Percentiles rank a stretch among this genome's conserved stretches.
Conservation (phyloP, 2,113 vertebrate species). For the Tragelaphus scriptus region DNA sequence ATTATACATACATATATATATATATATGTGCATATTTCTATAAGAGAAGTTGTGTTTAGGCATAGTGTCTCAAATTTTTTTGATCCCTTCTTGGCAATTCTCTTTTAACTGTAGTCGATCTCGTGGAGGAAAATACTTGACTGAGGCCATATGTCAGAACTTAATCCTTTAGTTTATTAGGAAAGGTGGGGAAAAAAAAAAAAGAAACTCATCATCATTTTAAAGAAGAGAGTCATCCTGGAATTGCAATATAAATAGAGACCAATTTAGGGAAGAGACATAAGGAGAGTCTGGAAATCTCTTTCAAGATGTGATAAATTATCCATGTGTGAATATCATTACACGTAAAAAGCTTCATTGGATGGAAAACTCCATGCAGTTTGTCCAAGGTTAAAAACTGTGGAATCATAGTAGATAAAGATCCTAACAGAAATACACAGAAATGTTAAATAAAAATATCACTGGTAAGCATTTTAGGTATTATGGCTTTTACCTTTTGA, state of each 20-base stretch:
- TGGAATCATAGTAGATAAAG: background rate
- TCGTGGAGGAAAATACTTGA: background rate
- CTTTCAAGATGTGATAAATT: conserved; percentile 33
- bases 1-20: background rate
- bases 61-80: background rate
- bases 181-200: background rate
- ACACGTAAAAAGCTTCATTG: conserved; percentile 7
- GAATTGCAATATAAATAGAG: conserved; percentile 19
- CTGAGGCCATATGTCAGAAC: background rate
- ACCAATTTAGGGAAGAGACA: conserved; percentile 38
- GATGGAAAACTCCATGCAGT: background rate
- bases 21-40: background rate
- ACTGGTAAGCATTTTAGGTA: background rate
- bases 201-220: background rate
- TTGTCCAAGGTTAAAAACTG: conserved; percentile 4
- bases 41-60: background rate
- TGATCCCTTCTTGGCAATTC: background rate
- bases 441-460: background rate
- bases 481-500: conserved; percentile 6
- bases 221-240: background rate
- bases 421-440: background rate
- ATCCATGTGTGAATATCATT: conserved; percentile 34
- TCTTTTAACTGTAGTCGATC: background rate
- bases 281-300: conserved; percentile 9
- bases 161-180: conserved; percentile 5